Evolutionary conservation across 2,113 vertebrate species (phyloP), one percentile per base, ranked within the genome.

Genomic region (Athene noctua): DNA sequence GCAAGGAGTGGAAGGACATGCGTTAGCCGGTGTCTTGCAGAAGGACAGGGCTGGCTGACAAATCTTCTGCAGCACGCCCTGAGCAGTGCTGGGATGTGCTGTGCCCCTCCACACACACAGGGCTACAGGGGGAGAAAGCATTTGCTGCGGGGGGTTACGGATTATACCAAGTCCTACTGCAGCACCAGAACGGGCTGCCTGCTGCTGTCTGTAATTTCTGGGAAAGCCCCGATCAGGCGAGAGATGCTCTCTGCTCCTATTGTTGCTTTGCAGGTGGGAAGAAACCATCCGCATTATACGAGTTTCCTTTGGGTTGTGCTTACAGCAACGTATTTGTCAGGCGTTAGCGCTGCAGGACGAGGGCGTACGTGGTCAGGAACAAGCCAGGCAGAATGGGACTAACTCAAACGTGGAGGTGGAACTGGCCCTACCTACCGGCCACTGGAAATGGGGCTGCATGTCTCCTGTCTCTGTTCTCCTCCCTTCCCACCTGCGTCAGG

Each of bases 1-100:
- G 30, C 27, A 70, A 8, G 4, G 18, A 87, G n/a, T 34, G 29
- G 27, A 73, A 51, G 54, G 81, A 25, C 5, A 3, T 9, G 27
- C 23, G 5, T 42, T 73, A 61, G 8, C 54, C 57, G 19, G 16
- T 30, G 32, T 34, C 20, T 74, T 61, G 46, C 55, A 65, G 38
- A 66, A 70, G 52, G 63, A 42, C 0, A 1, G 61, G 52, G 54
- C 7, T 8, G 44, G 20, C 65, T 61, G 29, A 22, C 3, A 57
- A 30, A 13, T 15, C 34, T 67, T 29, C 29, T 49, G 44, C 1
- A 3, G 19, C 1, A 0, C 32, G n/a, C 46, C 46, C n/a, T n/a
- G n/a, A 62, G 52, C 27, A 32, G 27, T 23, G 17, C 54, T 51
- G 42, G n/a, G 13, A 67, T 86, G 29, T 42, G 10, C 81, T 46